Evolutionary conservation across 2,888 invertebrate genomes (phyloP).

Genomic region (Muscina levida): DNA sequence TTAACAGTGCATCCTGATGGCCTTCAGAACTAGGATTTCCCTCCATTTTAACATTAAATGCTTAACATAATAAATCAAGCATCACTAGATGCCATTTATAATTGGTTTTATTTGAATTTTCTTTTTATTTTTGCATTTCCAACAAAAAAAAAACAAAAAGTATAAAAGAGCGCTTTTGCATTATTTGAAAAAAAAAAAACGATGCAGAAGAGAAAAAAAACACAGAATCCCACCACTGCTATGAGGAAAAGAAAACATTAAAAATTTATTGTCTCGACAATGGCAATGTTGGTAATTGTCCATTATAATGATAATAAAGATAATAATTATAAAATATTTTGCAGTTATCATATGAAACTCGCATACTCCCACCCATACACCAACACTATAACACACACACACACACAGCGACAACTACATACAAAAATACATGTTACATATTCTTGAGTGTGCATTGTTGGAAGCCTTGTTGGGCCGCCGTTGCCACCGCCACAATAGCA

Average conservation of each 20-base stretch:
- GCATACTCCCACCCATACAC: not conserved
- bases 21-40: too few relatives aligned
- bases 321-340: slow-evolving; percentile 59
- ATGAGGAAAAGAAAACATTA: slow-evolving; percentile 19
- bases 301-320: slow-evolving; percentile 56
- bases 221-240: not conserved
- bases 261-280: slow-evolving; percentile 58
- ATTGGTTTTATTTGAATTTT: slow-evolving; percentile 52
- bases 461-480: too few relatives aligned
- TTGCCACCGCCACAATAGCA: not conserved
- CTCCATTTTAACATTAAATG: too few relatives aligned
- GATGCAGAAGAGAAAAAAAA: too few relatives aligned
- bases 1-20: too few relatives aligned
- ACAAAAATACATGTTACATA: not conserved
- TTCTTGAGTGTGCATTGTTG: not conserved
- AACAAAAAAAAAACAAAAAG: too few relatives aligned
- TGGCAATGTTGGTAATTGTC: slow-evolving; percentile 58
- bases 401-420: not conserved
- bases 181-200: not conserved
- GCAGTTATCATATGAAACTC: slow-evolving; percentile 25
- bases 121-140: not conserved
- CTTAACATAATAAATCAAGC: slow-evolving; percentile 31
- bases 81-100: slow-evolving; percentile 58
- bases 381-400: not conserved
- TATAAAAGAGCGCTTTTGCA: not conserved